phyloP scores from a whole-genome alignment of 1,140 invertebrate species.

The Pygmarrhopalites habei region DNA sequence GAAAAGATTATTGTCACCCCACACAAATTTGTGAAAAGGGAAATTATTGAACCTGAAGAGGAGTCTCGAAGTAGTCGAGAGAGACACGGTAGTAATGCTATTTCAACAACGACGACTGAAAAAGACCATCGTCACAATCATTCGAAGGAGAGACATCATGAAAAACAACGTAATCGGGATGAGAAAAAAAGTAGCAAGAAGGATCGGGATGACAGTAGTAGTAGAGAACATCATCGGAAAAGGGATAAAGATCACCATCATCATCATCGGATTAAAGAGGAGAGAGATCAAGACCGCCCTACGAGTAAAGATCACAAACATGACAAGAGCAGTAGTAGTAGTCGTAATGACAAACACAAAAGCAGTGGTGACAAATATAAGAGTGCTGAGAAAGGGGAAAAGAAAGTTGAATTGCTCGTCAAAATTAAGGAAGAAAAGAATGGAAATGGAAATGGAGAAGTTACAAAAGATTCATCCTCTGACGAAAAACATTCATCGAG shows the following conservation, averaged over 20 bases:
- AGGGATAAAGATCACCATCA: not conserved
- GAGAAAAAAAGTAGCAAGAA: no score
- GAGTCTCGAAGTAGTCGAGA: no score
- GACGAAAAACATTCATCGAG: constrained; percentile 21
- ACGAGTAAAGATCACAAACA: not conserved
- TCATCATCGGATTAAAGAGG: not conserved
- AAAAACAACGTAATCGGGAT: no score
- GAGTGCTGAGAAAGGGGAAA: not conserved
- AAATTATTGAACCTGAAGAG: no score
- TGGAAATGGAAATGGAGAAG: no score
- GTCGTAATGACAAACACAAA: not conserved
- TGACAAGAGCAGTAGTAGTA: not conserved
- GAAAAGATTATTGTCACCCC: no score
- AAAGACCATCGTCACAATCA: no score
- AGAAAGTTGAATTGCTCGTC: constrained; percentile 23
- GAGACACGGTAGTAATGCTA: no score
- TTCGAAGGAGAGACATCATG: no score
- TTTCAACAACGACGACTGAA: no score
- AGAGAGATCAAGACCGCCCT: not conserved
- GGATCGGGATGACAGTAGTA: no score
- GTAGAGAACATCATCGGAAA: not conserved
- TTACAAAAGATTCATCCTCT: constrained; percentile 11
- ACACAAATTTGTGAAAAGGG: no score
- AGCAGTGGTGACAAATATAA: constrained; percentile 2
- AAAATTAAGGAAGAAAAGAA: constrained; percentile 29